Percentiles rank a stretch among this genome's conserved stretches.
Conservation (phyloP, 2,888 invertebrate species). For the Aphrophora alni region DNA sequence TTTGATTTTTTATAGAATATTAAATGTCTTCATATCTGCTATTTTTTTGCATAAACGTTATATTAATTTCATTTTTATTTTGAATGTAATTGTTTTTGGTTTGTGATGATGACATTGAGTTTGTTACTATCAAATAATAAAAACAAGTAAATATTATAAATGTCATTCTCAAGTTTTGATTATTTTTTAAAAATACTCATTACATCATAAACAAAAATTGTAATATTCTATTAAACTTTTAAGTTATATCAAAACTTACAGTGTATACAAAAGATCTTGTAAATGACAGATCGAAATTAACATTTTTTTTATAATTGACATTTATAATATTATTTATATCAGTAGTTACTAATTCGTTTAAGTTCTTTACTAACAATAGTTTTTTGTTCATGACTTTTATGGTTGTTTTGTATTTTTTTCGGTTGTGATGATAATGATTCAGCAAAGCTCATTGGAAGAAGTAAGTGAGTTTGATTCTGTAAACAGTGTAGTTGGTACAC, state of each 20-base stretch:
- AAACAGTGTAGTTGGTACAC: background rate
- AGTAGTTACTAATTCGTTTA: background rate
- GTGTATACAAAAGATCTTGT: no score
- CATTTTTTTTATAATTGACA: no score
- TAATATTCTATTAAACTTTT: no score
- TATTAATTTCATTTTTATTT: background rate
- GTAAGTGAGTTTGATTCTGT: slow-evolving; percentile 67
- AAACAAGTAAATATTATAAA: background rate
- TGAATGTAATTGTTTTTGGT: background rate
- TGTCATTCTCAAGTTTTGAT: background rate
- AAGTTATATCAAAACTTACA: no score
- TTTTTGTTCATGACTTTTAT: slow-evolving; percentile 53
- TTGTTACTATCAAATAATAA: background rate
- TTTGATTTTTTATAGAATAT: no score
- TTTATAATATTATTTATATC: background rate
- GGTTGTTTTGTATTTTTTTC: slow-evolving; percentile 54
- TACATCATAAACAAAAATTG: no score
- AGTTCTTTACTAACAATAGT: slow-evolving; percentile 17
- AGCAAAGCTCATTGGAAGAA: slow-evolving; percentile 97
- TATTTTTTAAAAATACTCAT: no score
- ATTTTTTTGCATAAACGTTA: background rate
- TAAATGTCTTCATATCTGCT: background rate
- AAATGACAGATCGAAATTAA: no score
- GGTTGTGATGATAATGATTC: slow-evolving; percentile 58
- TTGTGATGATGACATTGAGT: background rate